Base-by-base conservation (phyloP, 2,888 invertebrate genomes). In the Mactromeris polynyma region DNA sequence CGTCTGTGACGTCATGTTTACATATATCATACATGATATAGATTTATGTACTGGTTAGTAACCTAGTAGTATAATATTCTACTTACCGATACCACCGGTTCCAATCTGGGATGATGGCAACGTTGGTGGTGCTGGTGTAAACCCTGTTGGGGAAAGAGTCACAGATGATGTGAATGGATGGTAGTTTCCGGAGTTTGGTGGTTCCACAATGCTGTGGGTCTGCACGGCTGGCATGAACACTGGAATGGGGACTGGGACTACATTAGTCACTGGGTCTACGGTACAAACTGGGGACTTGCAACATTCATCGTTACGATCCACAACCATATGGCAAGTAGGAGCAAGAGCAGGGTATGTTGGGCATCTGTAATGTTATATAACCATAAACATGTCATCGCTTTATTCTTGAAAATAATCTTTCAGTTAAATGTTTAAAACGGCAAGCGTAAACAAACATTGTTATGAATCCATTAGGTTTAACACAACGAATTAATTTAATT, bases 71-170 rank as follows among this genome's bases (percentile, higher is more conserved):
- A 19, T 54, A 54, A n/a, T 9, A 31, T 69, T 11, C 19, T n/a
- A 46, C 88, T 54, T 89, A 94, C 94, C 94, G 33, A 93, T 88
- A 31, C 94, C 94, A 42, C 93, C 93, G 36, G 91, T 85, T n/a
- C 77, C 81, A 31, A 79, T n/a, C 1, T 58, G 78, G 46, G 69
- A 87, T 51, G 80, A 87, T 11, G 91, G 89, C 1, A 90, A 85
- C 6, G 95, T 94, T 19, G 95, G 95, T 36, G 94, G 93, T 0
- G 90, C 91, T 14, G 94, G 94, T 14, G 95, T 95, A 38, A 93
- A 88, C 26, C 93, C 94, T 40, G 92, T 90, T 9, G 89, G 92
- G 21, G 69, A 86, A 33, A 94, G 86, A 0, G 85, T 88, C 38
- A 94, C 91, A 9, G 90, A 91, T 64, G 88, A 81, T 19, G 93